Base-by-base conservation (phyloP, 2,113 vertebrate genomes). In the Urocitellus parryii region DNA sequence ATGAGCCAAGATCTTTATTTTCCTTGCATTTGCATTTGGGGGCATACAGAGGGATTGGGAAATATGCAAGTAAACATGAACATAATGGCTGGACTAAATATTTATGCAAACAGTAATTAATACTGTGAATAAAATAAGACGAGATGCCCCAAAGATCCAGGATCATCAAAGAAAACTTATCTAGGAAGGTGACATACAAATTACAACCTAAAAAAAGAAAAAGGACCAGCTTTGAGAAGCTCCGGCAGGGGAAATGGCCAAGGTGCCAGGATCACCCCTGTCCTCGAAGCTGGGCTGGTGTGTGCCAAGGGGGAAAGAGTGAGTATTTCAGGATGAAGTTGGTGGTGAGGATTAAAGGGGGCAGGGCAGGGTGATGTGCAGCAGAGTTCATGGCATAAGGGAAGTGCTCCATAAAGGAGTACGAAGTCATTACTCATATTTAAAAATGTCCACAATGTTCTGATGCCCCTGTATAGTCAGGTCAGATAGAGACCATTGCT, bases 1-100 rank as follows among this genome's bases (percentile, higher is more conserved):
- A 34, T 48, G 4, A 78, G 81, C 68, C 6, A 45, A 63, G 14
- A 16, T 74, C 20, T 79, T n/a, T 78, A 5, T 83, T 94, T 32
- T 81, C 67, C 13, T 48, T 17, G 12, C 82, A 65, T 58, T 80
- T 34, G 39, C 37, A 67, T n/a, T 90, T 88, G 10, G 17, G 17
- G 34, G n/a, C 56, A 25, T 34, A 11, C 58, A 34, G 63, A 84
- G 37, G 11, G 48, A 84, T 18, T 88, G 82, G 76, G 84, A 91
- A 83, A 77, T n/a, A 86, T 4, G 42, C 67, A 80, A 79, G 58
- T 34, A 78, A 88, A 90, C 51, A 77, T 34, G 56, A 58, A 92
- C 39, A 68, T 34, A 34, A 45, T 8, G 51, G 80, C 37, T 32
- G 61, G 48, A 90, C 20, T 82, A 87, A 61, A 87, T 63, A 34